Evolutionary conservation across 2,113 vertebrate genomes (phyloP), one percentile per base, ranked within the genome.

Genomic region (Nothobranchius kuhntae): DNA sequence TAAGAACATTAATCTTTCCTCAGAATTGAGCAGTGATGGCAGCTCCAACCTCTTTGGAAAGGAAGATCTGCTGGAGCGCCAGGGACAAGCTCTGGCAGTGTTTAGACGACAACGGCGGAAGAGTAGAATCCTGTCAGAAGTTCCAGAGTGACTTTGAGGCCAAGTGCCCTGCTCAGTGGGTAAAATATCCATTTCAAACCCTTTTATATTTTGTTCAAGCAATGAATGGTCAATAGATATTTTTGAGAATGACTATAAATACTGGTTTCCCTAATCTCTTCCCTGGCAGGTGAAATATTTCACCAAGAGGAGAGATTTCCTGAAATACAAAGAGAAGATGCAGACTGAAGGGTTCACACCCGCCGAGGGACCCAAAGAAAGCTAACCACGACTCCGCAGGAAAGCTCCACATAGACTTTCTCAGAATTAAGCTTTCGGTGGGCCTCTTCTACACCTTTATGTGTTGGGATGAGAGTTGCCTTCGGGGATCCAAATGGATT

Each of bases 251-350:
- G 3, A 0, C 13, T 14, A 40, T 1, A 40, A 7, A 40, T 9
- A 7, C 6, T 40, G 7, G 4, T 6, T 7, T 26, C 63, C 60
- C 0, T 11, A 0, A 50, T 50, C 7, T 54, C 54, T 75, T 21
- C 56, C 1, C 81, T 56, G 66, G 78, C 90, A 99, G 97, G 95
- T 98, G 70, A 99, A 96, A 69, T 93, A 99, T 72, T 98, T 99
- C 74, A 74, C 87, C 78, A 99, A 93, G 90, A 94, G 96, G 91
- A 95, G 96, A 91, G 95, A 96, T 78, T 99, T 93, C 72, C 88
- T 98, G 87, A 97, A 98, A 88, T 99, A 95, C 47, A 98, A 98
- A 82, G 93, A 87, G 63, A 93, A 93, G 76, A 91, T 98, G 82
- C 80, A 98, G 90, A 82, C 79, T 0, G 93, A 94, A 75, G 91